Percentiles rank a stretch among this genome's conserved stretches.
Evolutionary conservation across 2,113 vertebrate genomes (phyloP).

Genomic region (Oreotrochilus melanogaster): DNA sequence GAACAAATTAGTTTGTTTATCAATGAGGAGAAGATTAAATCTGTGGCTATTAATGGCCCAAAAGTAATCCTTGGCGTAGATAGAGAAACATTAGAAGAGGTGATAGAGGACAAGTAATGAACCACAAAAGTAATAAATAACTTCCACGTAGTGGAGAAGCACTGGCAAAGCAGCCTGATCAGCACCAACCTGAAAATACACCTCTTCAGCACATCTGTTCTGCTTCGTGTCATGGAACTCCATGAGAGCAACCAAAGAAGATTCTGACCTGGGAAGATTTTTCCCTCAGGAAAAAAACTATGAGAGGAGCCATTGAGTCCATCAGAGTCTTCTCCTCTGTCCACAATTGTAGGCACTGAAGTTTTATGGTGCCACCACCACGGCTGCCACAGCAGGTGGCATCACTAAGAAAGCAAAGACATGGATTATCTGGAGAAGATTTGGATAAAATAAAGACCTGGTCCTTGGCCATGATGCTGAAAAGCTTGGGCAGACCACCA

Average conservation of each 20-base stretch:
- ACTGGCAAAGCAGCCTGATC: background rate
- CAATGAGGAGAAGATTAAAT: constrained; percentile 49
- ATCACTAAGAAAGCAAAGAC: background rate
- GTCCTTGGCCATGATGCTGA: background rate
- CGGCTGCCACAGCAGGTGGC: background rate
- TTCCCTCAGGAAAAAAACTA: background rate
- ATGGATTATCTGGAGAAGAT: background rate
- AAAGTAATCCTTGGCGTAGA: constrained; percentile 44
- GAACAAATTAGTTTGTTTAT: constrained; percentile 68
- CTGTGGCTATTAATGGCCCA: constrained; percentile 59
- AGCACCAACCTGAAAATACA: constrained; percentile 43
- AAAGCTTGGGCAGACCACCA: background rate
- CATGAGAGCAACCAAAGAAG: background rate
- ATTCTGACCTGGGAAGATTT: background rate
- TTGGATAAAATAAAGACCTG: background rate
- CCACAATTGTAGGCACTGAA: background rate
- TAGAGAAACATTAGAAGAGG: constrained; percentile 53
- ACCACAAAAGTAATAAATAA: constrained; percentile 43
- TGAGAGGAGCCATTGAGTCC: background rate
- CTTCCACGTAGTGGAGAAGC: background rate
- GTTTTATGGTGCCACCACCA: background rate
- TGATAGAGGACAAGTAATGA: constrained; percentile 33
- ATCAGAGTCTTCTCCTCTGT: background rate
- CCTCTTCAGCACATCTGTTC: background rate
- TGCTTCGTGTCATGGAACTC: background rate